phyloP scores from a whole-genome alignment of 2,888 invertebrate species.

The Xestia c-nigrum region DNA sequence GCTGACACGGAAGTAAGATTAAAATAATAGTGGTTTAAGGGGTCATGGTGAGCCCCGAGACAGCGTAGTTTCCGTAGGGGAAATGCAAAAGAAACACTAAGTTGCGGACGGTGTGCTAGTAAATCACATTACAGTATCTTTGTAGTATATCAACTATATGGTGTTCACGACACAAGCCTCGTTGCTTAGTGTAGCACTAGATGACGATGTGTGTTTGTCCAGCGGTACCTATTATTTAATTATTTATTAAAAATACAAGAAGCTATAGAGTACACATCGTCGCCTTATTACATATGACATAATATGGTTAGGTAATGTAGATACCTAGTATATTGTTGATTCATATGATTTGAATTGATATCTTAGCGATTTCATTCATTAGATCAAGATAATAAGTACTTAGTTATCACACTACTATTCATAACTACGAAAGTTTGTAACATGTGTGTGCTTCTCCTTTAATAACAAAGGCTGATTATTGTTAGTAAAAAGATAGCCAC shows the following conservation, averaged over 20 bases:
- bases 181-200: no score
- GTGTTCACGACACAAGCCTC: no score
- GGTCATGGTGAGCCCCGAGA: not conserved
- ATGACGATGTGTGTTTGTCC: no score
- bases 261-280: not conserved
- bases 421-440: not conserved
- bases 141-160: no score
- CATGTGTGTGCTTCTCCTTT: not conserved
- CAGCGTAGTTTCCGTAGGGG: not conserved
- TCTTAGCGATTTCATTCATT: conserved; percentile 27
- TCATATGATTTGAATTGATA: conserved; percentile 15
- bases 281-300: not conserved
- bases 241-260: conserved; percentile 4
- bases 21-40: not conserved
- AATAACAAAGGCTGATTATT: no score
- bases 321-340: not conserved
- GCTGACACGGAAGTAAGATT: not conserved
- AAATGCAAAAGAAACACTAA: not conserved
- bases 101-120: not conserved
- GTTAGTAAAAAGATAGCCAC: not conserved
- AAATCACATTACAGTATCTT: not conserved
- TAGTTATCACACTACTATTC: not conserved
- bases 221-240: no score
- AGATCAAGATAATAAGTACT: not conserved
- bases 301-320: not conserved